Evolutionary conservation across 2,888 invertebrate species (phyloP).

Genomic region (Embidobia sp.): DNA sequence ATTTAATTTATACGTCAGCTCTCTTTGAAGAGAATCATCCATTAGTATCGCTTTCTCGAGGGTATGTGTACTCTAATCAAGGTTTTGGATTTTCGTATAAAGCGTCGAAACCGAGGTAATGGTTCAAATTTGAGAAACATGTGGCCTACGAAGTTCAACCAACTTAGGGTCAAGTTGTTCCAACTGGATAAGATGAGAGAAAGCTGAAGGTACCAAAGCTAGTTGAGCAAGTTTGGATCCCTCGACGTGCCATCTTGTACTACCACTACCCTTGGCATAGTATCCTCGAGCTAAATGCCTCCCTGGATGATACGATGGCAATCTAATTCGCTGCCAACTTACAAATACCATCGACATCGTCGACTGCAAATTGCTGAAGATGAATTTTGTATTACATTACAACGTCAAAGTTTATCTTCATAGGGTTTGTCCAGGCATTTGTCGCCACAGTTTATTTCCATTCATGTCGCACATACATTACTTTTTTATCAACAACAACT

Average conservation of each 20-base stretch:
- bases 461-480: too few relatives aligned
- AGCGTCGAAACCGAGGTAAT: constrained; percentile 54
- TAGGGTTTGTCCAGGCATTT: too few relatives aligned
- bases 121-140: constrained; percentile 76
- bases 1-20: constrained; percentile 11
- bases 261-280: constrained; percentile 72
- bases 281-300: constrained; percentile 73
- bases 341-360: constrained; percentile 60
- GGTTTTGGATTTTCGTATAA: constrained; percentile 49
- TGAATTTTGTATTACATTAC: constrained; percentile 63
- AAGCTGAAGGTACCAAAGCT: constrained; percentile 74
- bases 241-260: constrained; percentile 75
- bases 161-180: constrained; percentile 74
- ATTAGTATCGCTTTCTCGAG: constrained; percentile 17
- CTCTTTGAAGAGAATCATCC: constrained; percentile 14
- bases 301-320: constrained; percentile 66
- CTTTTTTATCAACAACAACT: not conserved
- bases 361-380: constrained; percentile 60
- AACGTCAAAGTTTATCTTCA: constrained; percentile 49
- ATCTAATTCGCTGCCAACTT: constrained; percentile 64
- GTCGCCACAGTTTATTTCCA: too few relatives aligned
- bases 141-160: constrained; percentile 74
- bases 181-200: constrained; percentile 77
- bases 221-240: constrained; percentile 81
- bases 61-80: constrained; percentile 35